Evolutionary conservation across 2,113 vertebrate species (phyloP), one percentile per base, ranked within the genome.

Genomic region (Platichthys flesus): DNA sequence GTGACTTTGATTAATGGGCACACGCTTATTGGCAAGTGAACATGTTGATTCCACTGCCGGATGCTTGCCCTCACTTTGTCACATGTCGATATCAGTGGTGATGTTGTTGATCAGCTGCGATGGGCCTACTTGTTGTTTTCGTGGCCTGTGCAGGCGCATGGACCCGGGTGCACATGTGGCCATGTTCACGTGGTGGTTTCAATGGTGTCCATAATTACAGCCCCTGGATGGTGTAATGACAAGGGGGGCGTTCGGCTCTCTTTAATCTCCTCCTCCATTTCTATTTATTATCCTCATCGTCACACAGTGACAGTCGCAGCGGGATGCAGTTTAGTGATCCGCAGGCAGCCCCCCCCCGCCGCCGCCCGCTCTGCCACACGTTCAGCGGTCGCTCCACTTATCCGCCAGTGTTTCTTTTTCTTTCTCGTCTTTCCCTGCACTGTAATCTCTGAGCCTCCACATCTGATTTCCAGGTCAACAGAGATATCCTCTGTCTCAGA

Each of bases 151-250:
- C 73, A 52, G 60, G 67, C 74, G 35, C 28, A 62, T 31, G 71
- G 57, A 60, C 58, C 62, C 62, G 56, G 71, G 63, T 63, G 63
- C 65, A 60, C 77, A 79, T 84, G 76, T 72, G 84, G 85, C 75
- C 68, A 23, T 76, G 74, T 86, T 72, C 84, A 71, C 88, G 24
- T 67, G 62, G 84, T 26, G 85, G 88, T 89, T 85, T 73, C 84
- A 83, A 89, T 70, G 78, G 80, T 84, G 86, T 82, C 82, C 86
- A 79, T 93, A 93, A 95, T 95, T 94, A 95, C 82, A 95, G 79
- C 88, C 87, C 81, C 71, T 64, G 62, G 56, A 84, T 66, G 35
- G 81, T 79, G 76, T 94, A 93, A 95, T 94, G 89, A 95, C 89
- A 94, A 90, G 89, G 82, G 77, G 88, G 80, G 76, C 13, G 51